These are phyloP conservation scores for Athrips mouffetella DNA, from an alignment of 2,888 invertebrate genomes.

Conservation along the genomic window DNA sequence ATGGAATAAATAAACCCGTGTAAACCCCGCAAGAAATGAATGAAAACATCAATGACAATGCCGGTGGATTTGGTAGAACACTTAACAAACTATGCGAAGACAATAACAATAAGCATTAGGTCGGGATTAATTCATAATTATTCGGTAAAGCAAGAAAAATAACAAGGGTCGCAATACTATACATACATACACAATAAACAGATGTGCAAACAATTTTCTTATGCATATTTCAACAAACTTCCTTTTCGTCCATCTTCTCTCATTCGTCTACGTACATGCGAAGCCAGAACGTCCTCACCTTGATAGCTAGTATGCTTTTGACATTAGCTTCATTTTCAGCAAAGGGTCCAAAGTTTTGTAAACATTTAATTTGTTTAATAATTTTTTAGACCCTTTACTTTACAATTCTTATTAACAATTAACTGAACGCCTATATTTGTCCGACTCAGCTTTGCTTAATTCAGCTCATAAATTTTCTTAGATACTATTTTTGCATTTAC, in stretches of 20 bases:
- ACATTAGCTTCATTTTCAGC: conserved; percentile 44
- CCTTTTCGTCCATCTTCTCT: conserved; percentile 43
- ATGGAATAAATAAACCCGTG: too few relatives aligned
- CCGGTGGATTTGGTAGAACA: too few relatives aligned
- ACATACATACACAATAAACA: conserved; percentile 51
- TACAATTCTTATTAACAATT: conserved; percentile 46
- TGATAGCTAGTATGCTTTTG: conserved; percentile 36
- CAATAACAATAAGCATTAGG: conserved; percentile 12
- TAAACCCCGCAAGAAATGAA: conserved; percentile 23
- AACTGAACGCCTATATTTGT: conserved; percentile 2
- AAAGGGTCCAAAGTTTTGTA: conserved; percentile 51
- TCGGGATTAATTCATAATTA: conserved; percentile 10
- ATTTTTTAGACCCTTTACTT: conserved; percentile 69
- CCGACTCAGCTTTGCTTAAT: not conserved
- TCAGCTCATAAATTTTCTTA: too few relatives aligned
- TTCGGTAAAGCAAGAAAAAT: conserved; percentile 48
- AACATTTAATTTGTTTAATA: not conserved
- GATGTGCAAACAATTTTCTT: conserved; percentile 78
- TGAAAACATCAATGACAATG: conserved; percentile 22
- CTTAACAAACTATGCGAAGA: conserved; percentile 16
- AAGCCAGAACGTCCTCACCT: conserved; percentile 46
- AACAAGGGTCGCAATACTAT: conserved; percentile 40
- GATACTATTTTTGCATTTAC: too few relatives aligned
- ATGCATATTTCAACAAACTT: conserved; percentile 43
- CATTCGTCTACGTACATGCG: conserved; percentile 43